A percentile compares a stretch with the other conserved stretches of the same genome.
Conservation (phyloP, 2,797 vertebrate species). For the Xenentodon cancila region DNA sequence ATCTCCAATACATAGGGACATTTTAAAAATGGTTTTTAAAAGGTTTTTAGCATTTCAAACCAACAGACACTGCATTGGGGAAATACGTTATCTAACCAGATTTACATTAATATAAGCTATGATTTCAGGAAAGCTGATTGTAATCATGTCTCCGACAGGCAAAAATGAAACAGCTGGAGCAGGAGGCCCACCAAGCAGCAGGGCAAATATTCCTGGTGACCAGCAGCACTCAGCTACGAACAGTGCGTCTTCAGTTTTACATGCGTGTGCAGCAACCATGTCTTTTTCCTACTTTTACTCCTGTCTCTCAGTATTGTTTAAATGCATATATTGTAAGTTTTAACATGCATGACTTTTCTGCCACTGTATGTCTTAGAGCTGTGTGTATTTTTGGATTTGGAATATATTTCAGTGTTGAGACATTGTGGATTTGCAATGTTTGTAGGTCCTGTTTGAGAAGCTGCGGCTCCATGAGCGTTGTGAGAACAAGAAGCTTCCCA, state of each 20-base stretch:
- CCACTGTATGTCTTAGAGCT: background rate
- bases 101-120: no score
- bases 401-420: background rate
- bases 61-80: no score
- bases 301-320: background rate
- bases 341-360: background rate
- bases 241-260: conserved; percentile 68
- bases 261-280: background rate
- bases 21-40: no score
- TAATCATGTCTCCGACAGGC: conserved; percentile 65
- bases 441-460: conserved; percentile 92
- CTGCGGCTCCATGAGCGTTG: conserved; percentile 85
- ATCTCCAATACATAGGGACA: no score
- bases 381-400: background rate
- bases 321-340: background rate
- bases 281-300: background rate
- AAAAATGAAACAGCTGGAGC: conserved; percentile 88
- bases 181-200: conserved; percentile 88
- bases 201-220: conserved; percentile 90
- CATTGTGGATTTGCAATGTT: conserved; percentile 34
- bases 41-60: no score
- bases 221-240: conserved; percentile 88
- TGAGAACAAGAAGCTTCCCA: conserved; percentile 84
- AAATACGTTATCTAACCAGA: no score
- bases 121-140: background rate